Evolutionary conservation across 2,797 vertebrate species (phyloP).

Genomic region (Myripristis murdjan): DNA sequence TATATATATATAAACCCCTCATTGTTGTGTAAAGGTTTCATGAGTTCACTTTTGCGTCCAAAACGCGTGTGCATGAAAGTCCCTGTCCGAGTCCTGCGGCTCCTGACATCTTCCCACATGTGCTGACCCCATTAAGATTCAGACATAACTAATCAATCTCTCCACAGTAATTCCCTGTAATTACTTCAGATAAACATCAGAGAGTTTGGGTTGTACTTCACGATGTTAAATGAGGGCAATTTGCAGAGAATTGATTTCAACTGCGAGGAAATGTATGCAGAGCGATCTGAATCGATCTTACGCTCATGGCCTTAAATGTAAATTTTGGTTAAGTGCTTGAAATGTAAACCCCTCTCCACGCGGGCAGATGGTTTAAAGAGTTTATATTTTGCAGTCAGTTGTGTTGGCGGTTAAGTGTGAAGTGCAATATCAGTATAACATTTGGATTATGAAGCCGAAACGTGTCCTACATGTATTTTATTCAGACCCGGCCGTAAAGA

Average conservation of each 20-base stretch:
- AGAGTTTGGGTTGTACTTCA: constrained; percentile 55
- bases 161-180: constrained; percentile 76
- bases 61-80: constrained; percentile 2
- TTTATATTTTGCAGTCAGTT: too few species aligned
- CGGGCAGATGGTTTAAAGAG: too few species aligned
- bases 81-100: not conserved
- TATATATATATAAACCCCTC: too few species aligned
- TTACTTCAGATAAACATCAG: constrained; percentile 82
- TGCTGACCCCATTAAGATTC: constrained; percentile 70
- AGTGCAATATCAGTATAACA: too few species aligned
- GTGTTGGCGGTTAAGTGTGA: too few species aligned
- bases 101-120: constrained; percentile 48
- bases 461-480: too few species aligned
- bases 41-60: not conserved
- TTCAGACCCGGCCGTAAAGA: too few species aligned
- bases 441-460: too few species aligned
- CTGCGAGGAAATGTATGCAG: constrained; percentile 64
- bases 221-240: constrained; percentile 83
- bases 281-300: constrained; percentile 50
- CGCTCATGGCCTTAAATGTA: constrained; percentile 20
- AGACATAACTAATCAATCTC: constrained; percentile 79
- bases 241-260: constrained; percentile 77
- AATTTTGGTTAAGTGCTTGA: not conserved
- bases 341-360: too few species aligned
- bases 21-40: not conserved